Evolutionary conservation across 2,113 vertebrate genomes (phyloP).

Genomic region (Xenopus tropicalis): UCB_Xtro_10.0 CM004443.2:84557501-84558000

Average conservation of each 20-base stretch:
- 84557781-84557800: slow-evolving; percentile 23
- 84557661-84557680: not conserved
- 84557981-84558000: slow-evolving; percentile 27
- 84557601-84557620: slow-evolving; percentile 44
- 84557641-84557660: not conserved
- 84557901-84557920: slow-evolving; percentile 25
- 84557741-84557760: not conserved
- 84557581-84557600: not conserved
- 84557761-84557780: slow-evolving; percentile 13
- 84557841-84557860: slow-evolving; percentile 18
- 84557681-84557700: not conserved
- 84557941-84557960: slow-evolving; percentile 34
- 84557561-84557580: slow-evolving; percentile 26
- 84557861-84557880: slow-evolving; percentile 27
- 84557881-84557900: slow-evolving; percentile 35
- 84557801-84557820: slow-evolving; percentile 31
- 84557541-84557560: slow-evolving; percentile 38
- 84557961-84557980: slow-evolving; percentile 29
- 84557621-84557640: slow-evolving; percentile 28
- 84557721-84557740: too few relatives aligned
- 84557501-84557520: slow-evolving; percentile 40
- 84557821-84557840: slow-evolving; percentile 15
- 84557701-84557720: not conserved
- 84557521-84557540: slow-evolving; percentile 44
- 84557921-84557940: slow-evolving; percentile 33